Conservation (phyloP, 2,888 invertebrate species). For the Sturmia bella region DNA sequence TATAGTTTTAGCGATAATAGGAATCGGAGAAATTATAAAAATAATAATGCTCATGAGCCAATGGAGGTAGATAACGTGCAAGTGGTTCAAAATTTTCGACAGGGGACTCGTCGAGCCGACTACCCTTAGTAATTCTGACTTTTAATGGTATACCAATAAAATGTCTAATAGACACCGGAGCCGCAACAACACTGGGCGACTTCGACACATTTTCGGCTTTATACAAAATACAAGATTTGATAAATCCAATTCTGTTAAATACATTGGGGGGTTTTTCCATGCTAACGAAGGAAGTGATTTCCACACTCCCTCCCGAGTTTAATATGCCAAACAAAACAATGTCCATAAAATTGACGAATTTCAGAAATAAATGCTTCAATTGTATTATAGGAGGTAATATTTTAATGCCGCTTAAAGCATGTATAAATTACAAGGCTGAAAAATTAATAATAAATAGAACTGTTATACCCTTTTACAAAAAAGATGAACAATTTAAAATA, state of each 20-base stretch:
- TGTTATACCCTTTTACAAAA: too few relatives aligned
- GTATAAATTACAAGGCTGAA: too few relatives aligned
- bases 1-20: too few relatives aligned
- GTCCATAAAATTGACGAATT: not conserved
- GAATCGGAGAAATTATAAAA: not conserved
- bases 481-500: too few relatives aligned
- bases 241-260: not conserved
- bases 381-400: not conserved
- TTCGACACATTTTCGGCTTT: slow-evolving; percentile 1
- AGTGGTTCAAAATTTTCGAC: not conserved
- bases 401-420: not conserved
- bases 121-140: not conserved
- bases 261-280: not conserved
- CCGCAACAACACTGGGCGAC: slow-evolving; percentile 1
- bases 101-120: not conserved
- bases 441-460: not conserved
- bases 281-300: not conserved
- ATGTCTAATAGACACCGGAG: slow-evolving; percentile 3
- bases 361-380: not conserved
- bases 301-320: not conserved
- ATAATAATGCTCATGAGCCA: not conserved
- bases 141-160: slow-evolving; percentile 9
- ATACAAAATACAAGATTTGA: not conserved
- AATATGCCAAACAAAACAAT: not conserved
- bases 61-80: slow-evolving; percentile 2